These are phyloP conservation scores for Machimus atricapillus DNA, from an alignment of 2,888 invertebrate species.

Conservation along the genomic window DNA sequence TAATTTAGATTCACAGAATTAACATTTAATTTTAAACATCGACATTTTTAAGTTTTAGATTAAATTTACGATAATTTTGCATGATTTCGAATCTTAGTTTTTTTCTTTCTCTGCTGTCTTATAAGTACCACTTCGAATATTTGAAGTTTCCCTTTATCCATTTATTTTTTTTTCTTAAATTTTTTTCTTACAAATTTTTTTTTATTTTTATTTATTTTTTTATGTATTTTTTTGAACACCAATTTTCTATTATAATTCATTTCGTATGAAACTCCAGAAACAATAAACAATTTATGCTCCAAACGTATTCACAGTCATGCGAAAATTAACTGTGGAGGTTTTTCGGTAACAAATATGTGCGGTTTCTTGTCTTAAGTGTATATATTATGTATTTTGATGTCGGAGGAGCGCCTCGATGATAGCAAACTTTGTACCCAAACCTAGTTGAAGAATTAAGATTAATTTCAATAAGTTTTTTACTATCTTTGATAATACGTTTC, in stretches of 20 bases:
- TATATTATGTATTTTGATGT: constrained; percentile 4
- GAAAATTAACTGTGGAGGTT: not conserved
- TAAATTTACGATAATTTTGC: constrained; percentile 24
- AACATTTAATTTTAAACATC: constrained; percentile 38
- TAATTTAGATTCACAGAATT: constrained; percentile 47
- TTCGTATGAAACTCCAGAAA: constrained; percentile 35
- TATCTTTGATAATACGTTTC: not conserved
- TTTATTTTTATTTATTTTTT: not conserved
- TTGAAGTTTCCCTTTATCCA: not conserved
- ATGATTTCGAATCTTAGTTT: not conserved
- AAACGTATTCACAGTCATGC: not conserved
- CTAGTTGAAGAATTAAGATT: not conserved
- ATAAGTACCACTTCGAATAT: constrained; percentile 8
- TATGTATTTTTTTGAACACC: not conserved
- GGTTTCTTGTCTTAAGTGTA: constrained; percentile 36
- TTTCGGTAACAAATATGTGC: not conserved
- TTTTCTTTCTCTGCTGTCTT: not conserved
- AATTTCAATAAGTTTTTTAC: not conserved
- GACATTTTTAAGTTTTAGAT: constrained; percentile 23
- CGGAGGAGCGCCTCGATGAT: not conserved
- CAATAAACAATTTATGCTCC: not conserved
- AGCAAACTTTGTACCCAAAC: not conserved
- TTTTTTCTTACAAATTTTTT: too few relatives aligned
- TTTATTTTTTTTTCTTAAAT: not conserved
- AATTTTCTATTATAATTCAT: constrained; percentile 10